phyloP scores from a whole-genome alignment of 1,140 invertebrate genomes.

The Acyrthosiphon pisum region DNA sequence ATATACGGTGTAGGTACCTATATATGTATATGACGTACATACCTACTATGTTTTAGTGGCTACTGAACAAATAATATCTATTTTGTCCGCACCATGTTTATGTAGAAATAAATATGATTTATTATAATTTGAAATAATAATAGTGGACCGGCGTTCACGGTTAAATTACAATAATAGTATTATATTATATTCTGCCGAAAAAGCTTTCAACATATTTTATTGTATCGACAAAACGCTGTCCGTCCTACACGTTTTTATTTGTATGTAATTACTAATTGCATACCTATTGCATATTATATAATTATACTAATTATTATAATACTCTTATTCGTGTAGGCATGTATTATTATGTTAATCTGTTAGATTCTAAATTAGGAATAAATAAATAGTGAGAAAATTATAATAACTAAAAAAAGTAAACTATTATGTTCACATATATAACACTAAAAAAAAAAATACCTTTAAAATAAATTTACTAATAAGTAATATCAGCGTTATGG shows the following conservation, averaged over 20 bases:
- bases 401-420: background rate
- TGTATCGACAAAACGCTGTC: background rate
- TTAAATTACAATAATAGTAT: background rate
- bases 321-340: background rate
- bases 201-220: background rate
- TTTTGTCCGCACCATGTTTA: background rate
- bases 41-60: background rate
- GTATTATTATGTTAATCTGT: background rate
- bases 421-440: background rate
- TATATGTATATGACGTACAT: background rate
- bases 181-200: background rate
- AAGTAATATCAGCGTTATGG: background rate
- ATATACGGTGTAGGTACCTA: too few species aligned
- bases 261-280: background rate
- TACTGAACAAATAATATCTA: background rate
- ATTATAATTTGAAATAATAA: conserved; percentile 2
- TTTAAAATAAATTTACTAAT: background rate
- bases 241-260: background rate
- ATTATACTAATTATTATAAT: conserved; percentile 10
- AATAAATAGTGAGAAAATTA: background rate
- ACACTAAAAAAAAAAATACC: background rate
- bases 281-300: background rate
- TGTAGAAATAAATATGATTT: conserved; percentile 20
- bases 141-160: background rate
- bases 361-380: background rate